These are phyloP conservation scores for Drosophila anomelani DNA, from an alignment of 2,888 invertebrate genomes.

Conservation along the genomic window DNA sequence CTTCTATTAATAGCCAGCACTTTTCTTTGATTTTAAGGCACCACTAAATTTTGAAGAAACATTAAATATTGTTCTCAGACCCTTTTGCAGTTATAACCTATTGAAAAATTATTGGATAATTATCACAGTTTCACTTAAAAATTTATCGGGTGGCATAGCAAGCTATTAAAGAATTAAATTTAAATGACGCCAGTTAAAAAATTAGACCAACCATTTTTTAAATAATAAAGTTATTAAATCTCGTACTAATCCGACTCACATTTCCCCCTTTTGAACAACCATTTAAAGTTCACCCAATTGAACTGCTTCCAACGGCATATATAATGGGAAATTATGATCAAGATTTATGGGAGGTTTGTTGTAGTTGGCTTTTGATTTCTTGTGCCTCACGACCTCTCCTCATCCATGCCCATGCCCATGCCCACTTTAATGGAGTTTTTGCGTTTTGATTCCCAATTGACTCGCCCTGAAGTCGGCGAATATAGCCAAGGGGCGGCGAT, in stretches of 20 bases:
- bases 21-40: slow-evolving; percentile 17
- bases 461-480: slow-evolving; percentile 12
- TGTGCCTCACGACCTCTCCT: slow-evolving; percentile 18
- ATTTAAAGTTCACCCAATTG: slow-evolving; percentile 17
- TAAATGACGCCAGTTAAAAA: not conserved
- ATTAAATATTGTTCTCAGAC: not conserved
- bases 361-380: slow-evolving; percentile 27
- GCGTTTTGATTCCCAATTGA: slow-evolving; percentile 45
- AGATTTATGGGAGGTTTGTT: slow-evolving; percentile 36
- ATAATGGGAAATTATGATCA: slow-evolving; percentile 12
- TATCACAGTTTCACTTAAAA: not conserved
- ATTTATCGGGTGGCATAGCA: no score
- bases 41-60: not conserved
- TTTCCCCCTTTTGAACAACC: not conserved
- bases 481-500: slow-evolving; percentile 12
- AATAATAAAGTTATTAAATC: not conserved
- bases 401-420: not conserved
- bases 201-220: not conserved
- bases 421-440: slow-evolving; percentile 53
- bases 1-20: slow-evolving; percentile 39
- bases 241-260: not conserved
- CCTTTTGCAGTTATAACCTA: no score
- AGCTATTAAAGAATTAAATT: not conserved
- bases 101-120: not conserved
- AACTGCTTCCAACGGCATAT: slow-evolving; percentile 2